These are phyloP conservation scores for Crocodylus rhombifer DNA, from an alignment of 2,797 vertebrate species.

Conservation along the genomic window DNA sequence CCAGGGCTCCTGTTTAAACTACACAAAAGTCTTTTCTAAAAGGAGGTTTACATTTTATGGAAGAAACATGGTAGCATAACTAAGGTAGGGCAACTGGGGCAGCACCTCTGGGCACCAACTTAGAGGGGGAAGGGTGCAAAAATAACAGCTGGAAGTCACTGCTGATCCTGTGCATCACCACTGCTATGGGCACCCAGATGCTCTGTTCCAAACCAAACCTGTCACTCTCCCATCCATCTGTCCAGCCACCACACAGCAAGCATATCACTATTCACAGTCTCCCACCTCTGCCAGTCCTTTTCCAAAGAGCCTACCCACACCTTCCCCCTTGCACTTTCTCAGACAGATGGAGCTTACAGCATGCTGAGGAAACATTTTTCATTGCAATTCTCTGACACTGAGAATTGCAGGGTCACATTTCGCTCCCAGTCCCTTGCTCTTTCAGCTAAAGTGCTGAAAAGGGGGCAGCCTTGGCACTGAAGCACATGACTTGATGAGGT, in stretches of 20 bases:
- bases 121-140: too few relatives aligned
- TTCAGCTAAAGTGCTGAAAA: not conserved
- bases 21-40: not conserved
- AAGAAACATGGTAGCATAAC: not conserved
- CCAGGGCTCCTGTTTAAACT: not conserved
- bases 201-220: not conserved
- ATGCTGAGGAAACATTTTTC: not conserved
- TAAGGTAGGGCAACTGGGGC: too few relatives aligned
- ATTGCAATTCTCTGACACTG: too few relatives aligned
- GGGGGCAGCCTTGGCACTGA: not conserved
- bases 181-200: too few relatives aligned
- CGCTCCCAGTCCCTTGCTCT: not conserved
- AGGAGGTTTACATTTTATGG: not conserved
- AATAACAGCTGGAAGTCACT: too few relatives aligned
- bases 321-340: not conserved
- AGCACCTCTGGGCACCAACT: too few relatives aligned
- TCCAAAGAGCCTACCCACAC: not conserved
- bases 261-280: not conserved
- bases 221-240: not conserved
- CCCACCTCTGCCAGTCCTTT: not conserved
- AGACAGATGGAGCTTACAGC: not conserved
- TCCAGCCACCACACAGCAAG: not conserved
- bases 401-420: not conserved
- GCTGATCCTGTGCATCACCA: too few relatives aligned
- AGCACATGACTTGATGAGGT: not conserved